These are phyloP conservation scores for Berghia stephanieae DNA, from an alignment of 1,140 invertebrate species.

Conservation along the genomic window DNA sequence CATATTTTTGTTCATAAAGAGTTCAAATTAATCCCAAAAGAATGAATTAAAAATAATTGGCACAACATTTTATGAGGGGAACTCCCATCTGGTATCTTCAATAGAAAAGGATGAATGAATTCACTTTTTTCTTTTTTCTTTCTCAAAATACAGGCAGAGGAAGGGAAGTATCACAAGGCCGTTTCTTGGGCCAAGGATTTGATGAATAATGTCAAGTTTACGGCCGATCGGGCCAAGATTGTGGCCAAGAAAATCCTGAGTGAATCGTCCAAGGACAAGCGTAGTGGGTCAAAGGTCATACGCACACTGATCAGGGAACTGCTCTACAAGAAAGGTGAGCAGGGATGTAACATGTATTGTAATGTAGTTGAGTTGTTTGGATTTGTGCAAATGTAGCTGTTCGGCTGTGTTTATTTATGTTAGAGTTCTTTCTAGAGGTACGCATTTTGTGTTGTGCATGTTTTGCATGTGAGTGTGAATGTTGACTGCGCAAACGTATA, in stretches of 20 bases:
- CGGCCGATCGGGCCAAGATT: conserved; percentile 78
- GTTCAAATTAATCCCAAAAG: too few relatives aligned
- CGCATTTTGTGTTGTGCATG: background rate
- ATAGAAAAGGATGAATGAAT: too few relatives aligned
- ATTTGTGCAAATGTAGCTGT: too few relatives aligned
- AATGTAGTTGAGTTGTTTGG: too few relatives aligned
- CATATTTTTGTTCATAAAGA: too few relatives aligned
- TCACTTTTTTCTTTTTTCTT: background rate
- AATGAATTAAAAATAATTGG: too few relatives aligned
- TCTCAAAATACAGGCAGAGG: conserved; percentile 80
- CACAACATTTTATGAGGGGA: too few relatives aligned
- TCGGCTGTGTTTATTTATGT: too few relatives aligned
- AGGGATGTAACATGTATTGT: too few relatives aligned
- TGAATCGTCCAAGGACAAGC: conserved; percentile 77
- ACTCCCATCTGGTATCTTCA: background rate
- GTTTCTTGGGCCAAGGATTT: conserved; percentile 82
- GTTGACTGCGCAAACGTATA: too few relatives aligned
- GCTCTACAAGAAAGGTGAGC: conserved; percentile 73
- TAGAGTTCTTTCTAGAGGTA: too few relatives aligned
- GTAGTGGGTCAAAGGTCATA: conserved; percentile 73
- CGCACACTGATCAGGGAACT: conserved; percentile 72
- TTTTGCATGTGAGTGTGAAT: too few relatives aligned
- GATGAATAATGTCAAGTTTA: conserved; percentile 77
- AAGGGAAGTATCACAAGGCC: conserved; percentile 78
- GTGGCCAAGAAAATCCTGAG: conserved; percentile 78